These are phyloP conservation scores for Lagorchestes hirsutus DNA, from an alignment of 2,797 vertebrate genomes.

Conservation along the genomic window DNA sequence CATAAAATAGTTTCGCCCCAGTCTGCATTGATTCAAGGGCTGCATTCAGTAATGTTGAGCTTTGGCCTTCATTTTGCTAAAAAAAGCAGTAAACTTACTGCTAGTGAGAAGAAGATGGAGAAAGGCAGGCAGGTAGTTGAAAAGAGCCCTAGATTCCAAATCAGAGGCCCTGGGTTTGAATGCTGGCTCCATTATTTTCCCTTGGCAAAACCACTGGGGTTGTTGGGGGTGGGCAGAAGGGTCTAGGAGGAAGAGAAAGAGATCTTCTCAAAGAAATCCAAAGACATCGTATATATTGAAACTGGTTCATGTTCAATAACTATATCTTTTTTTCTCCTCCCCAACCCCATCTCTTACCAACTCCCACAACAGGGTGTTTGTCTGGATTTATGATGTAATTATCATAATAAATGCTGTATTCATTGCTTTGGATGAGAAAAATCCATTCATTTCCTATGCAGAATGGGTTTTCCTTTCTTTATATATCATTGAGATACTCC, in stretches of 20 bases:
- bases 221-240: not conserved
- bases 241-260: not conserved
- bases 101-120: not conserved
- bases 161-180: not conserved
- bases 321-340: not conserved
- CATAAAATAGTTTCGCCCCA: not conserved
- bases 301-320: not conserved
- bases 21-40: not conserved
- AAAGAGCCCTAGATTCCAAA: not conserved
- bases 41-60: not conserved
- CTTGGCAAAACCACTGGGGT: not conserved
- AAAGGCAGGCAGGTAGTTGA: not conserved
- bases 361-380: slow-evolving; percentile 88
- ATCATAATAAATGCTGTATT: slow-evolving; percentile 95
- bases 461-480: slow-evolving; percentile 94
- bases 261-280: not conserved
- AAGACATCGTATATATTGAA: not conserved
- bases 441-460: slow-evolving; percentile 88
- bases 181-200: not conserved
- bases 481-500: slow-evolving; percentile 92
- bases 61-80: not conserved
- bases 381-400: slow-evolving; percentile 91
- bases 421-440: slow-evolving; percentile 94
- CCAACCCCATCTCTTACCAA: not conserved
- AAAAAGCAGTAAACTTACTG: not conserved